Conservation (phyloP, 2,888 invertebrate species). For the Drosophila putrida region DNA sequence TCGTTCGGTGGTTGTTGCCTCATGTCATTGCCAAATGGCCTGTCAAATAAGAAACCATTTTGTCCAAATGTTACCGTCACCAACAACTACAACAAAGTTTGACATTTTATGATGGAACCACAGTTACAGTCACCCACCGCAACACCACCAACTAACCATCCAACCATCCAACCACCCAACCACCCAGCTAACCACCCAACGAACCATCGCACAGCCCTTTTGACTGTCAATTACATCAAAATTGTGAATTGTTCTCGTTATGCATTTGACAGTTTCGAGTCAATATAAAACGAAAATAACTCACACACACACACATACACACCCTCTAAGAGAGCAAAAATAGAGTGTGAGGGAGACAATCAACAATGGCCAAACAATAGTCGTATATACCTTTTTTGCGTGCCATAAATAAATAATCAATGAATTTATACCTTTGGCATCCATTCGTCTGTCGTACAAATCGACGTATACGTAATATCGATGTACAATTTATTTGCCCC, state of each 20-base stretch:
- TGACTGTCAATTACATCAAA: conserved; percentile 79
- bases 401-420: conserved; percentile 80
- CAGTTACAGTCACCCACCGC: conserved; percentile 5
- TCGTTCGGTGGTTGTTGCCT: conserved; percentile 48
- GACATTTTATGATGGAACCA: conserved; percentile 75
- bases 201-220: conserved; percentile 44
- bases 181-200: conserved; percentile 11
- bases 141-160: not conserved
- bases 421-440: conserved; percentile 63
- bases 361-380: conserved; percentile 71
- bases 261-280: conserved; percentile 80
- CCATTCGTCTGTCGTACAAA: conserved; percentile 22
- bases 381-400: conserved; percentile 63
- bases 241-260: conserved; percentile 79
- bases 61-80: conserved; percentile 78
- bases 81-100: conserved; percentile 58
- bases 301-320: conserved; percentile 35
- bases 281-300: conserved; percentile 77
- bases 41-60: conserved; percentile 80
- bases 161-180: conserved; percentile 1
- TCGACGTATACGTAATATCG: conserved; percentile 69
- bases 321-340: not conserved
- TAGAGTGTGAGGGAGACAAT: conserved; percentile 43
- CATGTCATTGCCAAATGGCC: conserved; percentile 73
- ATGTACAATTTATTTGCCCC: conserved; percentile 68